These are phyloP conservation scores for Polietes domitor DNA, from an alignment of 2,888 invertebrate genomes.

Conservation along the genomic window DNA sequence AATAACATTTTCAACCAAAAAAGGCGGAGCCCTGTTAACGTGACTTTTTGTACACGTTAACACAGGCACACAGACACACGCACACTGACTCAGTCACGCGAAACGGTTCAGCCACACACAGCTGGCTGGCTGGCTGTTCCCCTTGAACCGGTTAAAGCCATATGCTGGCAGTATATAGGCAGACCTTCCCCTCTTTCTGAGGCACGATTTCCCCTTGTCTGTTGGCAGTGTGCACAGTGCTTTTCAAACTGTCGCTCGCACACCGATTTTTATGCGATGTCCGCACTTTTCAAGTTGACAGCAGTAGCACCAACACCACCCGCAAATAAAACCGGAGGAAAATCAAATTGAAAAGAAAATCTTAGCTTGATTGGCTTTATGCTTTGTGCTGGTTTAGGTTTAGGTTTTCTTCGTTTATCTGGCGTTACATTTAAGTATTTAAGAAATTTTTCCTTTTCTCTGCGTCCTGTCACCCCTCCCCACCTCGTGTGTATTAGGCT, in stretches of 20 bases:
- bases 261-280: slow-evolving; percentile 53
- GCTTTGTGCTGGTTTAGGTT: not conserved
- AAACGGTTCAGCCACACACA: slow-evolving; percentile 49
- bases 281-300: not conserved
- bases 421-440: slow-evolving; percentile 35
- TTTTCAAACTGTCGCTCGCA: slow-evolving; percentile 57
- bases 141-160: slow-evolving; percentile 58
- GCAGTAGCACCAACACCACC: not conserved
- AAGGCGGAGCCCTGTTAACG: slow-evolving; percentile 60
- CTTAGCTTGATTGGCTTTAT: not conserved
- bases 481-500: no score
- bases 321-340: not conserved
- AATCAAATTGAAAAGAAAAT: not conserved
- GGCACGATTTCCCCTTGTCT: slow-evolving; percentile 19
- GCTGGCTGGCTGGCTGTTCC: slow-evolving; percentile 36
- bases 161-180: not conserved
- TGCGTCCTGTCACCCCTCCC: not conserved
- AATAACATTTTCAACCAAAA: slow-evolving; percentile 6
- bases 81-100: not conserved
- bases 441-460: slow-evolving; percentile 3
- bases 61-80: slow-evolving; percentile 16
- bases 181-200: slow-evolving; percentile 28
- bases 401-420: slow-evolving; percentile 4
- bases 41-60: slow-evolving; percentile 53
- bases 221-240: slow-evolving; percentile 55